Percentiles rank a stretch among this genome's conserved stretches.
phyloP scores from a whole-genome alignment of 1,140 invertebrate genomes.

The Mercenaria mercenaria region DNA sequence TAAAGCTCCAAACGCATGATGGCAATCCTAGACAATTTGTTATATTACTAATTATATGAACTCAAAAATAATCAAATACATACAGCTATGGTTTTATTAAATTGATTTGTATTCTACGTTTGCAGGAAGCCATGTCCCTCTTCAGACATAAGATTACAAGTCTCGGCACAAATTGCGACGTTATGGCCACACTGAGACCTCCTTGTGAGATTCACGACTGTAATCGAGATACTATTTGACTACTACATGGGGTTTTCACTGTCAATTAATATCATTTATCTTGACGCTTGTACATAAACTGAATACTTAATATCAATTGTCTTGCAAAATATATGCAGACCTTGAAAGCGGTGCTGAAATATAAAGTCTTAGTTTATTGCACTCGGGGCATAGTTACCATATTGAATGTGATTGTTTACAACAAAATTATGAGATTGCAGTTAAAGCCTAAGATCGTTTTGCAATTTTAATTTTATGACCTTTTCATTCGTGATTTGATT shows the following conservation, averaged over 20 bases:
- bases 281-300: neutral
- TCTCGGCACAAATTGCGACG: neutral
- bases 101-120: neutral
- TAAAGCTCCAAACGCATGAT: no score
- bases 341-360: neutral
- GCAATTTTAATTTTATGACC: no score
- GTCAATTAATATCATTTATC: slow-evolving; percentile 17
- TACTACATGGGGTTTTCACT: neutral
- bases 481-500: no score
- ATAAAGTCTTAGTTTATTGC: neutral
- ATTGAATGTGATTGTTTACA: no score
- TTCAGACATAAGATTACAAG: neutral
- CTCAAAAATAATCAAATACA: neutral
- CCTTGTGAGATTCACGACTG: neutral
- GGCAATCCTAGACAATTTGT: neutral
- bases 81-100: neutral
- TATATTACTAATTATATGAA: neutral
- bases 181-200: neutral
- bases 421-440: no score
- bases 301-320: slow-evolving; percentile 3
- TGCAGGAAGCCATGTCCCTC: neutral
- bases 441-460: no score
- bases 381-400: neutral
- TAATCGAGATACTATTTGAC: neutral
- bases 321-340: neutral